Evolutionary conservation across 1,140 invertebrate species (phyloP).

Genomic region (Drosophila nasuta): DNA sequence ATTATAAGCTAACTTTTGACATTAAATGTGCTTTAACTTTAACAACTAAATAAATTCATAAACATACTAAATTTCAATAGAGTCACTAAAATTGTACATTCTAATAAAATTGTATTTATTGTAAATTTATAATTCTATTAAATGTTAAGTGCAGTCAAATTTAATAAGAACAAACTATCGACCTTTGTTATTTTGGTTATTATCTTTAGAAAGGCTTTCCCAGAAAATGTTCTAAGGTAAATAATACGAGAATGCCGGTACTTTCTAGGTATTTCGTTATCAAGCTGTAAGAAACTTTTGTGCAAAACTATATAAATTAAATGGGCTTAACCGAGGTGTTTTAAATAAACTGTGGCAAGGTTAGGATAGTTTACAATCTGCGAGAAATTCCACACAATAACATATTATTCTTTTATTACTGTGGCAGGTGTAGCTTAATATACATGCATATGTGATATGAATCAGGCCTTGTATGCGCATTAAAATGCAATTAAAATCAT

Average conservation of each 20-base stretch:
- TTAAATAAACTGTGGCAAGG: conserved; percentile 18
- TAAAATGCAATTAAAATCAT: conserved; percentile 13
- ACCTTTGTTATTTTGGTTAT: not conserved
- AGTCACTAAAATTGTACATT: no score
- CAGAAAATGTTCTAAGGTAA: not conserved
- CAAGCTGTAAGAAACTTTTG: not conserved
- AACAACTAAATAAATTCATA: no score
- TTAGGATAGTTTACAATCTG: conserved; percentile 6
- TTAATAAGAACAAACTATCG: not conserved
- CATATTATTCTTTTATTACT: not conserved
- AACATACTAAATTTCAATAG: no score
- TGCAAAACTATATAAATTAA: conserved; percentile 6
- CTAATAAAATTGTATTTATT: no score
- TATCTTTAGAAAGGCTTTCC: not conserved
- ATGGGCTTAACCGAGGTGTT: not conserved
- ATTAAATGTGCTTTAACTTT: no score
- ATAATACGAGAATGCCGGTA: not conserved
- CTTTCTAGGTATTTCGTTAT: conserved; percentile 22
- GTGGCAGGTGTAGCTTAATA: not conserved
- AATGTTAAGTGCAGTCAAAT: not conserved
- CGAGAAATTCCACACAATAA: conserved; percentile 9
- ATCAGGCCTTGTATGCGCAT: conserved; percentile 17
- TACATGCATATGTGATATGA: conserved; percentile 1
- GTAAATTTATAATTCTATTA: no score
- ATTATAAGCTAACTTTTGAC: not conserved